Conservation (phyloP, 2,797 vertebrate species). For the Acanthurus leucopareius region DNA sequence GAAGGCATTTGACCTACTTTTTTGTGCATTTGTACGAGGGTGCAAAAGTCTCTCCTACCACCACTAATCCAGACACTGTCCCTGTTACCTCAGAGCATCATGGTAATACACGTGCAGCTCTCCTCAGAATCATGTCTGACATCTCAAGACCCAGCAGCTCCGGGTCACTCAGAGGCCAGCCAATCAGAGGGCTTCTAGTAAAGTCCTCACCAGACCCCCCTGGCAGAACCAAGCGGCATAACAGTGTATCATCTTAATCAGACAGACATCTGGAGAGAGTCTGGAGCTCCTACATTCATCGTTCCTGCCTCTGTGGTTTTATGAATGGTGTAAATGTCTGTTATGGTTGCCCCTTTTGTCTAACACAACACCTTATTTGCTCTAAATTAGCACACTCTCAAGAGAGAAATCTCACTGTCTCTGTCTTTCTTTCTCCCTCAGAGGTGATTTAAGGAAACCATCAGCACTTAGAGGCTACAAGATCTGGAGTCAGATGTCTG, state of each 20-base stretch:
- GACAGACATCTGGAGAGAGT: slow-evolving; percentile 71
- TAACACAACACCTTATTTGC: slow-evolving; percentile 44
- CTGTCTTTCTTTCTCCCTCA: slow-evolving; percentile 20
- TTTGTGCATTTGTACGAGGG: slow-evolving; percentile 27
- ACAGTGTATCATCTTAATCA: slow-evolving; percentile 79
- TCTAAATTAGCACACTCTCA: slow-evolving; percentile 44
- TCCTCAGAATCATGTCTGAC: slow-evolving; percentile 54
- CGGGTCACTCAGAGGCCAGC: slow-evolving; percentile 77
- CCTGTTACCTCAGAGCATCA: slow-evolving; percentile 47
- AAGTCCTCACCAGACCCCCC: slow-evolving; percentile 68
- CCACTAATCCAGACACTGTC: slow-evolving; percentile 24
- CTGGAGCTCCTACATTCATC: slow-evolving; percentile 49
- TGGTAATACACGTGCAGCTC: slow-evolving; percentile 35
- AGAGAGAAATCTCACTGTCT: slow-evolving; percentile 31
- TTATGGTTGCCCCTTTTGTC: slow-evolving; percentile 38
- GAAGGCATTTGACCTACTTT: slow-evolving; percentile 61
- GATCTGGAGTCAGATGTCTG: slow-evolving; percentile 67
- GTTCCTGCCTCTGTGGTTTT: slow-evolving; percentile 44
- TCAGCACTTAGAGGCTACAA: slow-evolving; percentile 61
- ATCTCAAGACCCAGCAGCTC: slow-evolving; percentile 69
- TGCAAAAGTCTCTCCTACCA: slow-evolving; percentile 31
- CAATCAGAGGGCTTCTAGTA: slow-evolving; percentile 66
- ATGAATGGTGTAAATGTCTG: slow-evolving; percentile 58
- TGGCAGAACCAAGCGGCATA: slow-evolving; percentile 69
- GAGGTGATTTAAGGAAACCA: slow-evolving; percentile 71